A percentile compares a stretch with the other conserved stretches of the same genome.
Evolutionary conservation across 2,888 invertebrate genomes (phyloP).

Genomic region (Portevinia maculata): DNA sequence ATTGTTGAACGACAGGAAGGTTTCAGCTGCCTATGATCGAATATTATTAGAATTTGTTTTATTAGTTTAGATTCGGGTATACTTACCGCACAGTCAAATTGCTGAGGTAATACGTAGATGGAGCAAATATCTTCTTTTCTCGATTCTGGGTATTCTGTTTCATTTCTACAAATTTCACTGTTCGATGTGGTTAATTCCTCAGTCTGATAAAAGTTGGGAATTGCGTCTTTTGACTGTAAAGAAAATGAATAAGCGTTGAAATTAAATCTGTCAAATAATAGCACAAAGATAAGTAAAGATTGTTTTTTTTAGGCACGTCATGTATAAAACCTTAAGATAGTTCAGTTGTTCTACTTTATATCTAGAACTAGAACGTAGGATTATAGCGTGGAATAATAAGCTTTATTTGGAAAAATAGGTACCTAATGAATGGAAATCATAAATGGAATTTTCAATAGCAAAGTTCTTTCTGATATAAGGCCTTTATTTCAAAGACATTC

Average conservation of each 20-base stretch:
- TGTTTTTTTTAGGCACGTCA: too few species aligned
- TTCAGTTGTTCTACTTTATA: too few species aligned
- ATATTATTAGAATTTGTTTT: background rate
- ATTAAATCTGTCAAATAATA: too few species aligned
- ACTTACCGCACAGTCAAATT: slow-evolving; percentile 75
- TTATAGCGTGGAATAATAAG: too few species aligned
- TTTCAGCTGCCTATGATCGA: slow-evolving; percentile 55
- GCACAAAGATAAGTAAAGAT: too few species aligned
- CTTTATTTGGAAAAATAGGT: too few species aligned
- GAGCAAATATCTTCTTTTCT: slow-evolving; percentile 75
- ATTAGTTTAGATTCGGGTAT: background rate
- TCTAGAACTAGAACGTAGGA: too few species aligned
- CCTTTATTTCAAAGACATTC: too few species aligned
- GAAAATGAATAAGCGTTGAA: background rate
- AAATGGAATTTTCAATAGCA: too few species aligned
- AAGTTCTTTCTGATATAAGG: too few species aligned
- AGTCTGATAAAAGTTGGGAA: slow-evolving; percentile 72
- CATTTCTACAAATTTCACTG: slow-evolving; percentile 65
- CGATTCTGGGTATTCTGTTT: slow-evolving; percentile 33
- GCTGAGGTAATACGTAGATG: slow-evolving; percentile 70
- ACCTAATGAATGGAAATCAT: too few species aligned
- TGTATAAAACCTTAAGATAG: too few species aligned
- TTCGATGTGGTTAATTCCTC: slow-evolving; percentile 68
- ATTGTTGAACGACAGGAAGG: slow-evolving; percentile 61
- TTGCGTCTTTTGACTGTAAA: slow-evolving; percentile 49